These are phyloP conservation scores for Eremophila alpestris DNA, from an alignment of 2,797 vertebrate genomes.

Conservation along the genomic window DNA sequence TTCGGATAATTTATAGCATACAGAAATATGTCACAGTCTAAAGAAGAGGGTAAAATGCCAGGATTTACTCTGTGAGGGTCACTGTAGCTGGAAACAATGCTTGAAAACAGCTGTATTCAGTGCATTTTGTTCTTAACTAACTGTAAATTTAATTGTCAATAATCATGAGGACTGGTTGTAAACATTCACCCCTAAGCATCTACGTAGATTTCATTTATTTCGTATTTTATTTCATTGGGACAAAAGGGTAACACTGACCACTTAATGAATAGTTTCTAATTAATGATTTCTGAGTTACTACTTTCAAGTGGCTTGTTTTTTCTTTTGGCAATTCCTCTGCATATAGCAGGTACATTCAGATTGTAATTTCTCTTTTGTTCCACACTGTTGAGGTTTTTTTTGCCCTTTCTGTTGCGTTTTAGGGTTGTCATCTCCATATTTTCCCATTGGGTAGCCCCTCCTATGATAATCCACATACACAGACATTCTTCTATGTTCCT, in stretches of 20 bases:
- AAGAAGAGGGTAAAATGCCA: background rate
- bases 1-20: slow-evolving; percentile 31
- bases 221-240: background rate
- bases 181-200: background rate
- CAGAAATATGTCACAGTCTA: background rate
- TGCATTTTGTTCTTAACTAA: background rate
- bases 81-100: background rate
- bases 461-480: background rate
- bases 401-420: background rate
- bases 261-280: background rate
- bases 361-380: background rate
- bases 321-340: background rate
- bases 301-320: background rate
- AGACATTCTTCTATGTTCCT: background rate
- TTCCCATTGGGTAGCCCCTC: background rate
- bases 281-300: background rate
- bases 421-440: background rate
- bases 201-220: background rate
- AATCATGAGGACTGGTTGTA: background rate
- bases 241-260: background rate
- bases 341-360: background rate
- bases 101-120: background rate
- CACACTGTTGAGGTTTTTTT: rapidly evolving
- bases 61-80: background rate
- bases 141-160: background rate